Conservation (phyloP, 2,888 invertebrate species). For the Mechanitis messenoides region DNA sequence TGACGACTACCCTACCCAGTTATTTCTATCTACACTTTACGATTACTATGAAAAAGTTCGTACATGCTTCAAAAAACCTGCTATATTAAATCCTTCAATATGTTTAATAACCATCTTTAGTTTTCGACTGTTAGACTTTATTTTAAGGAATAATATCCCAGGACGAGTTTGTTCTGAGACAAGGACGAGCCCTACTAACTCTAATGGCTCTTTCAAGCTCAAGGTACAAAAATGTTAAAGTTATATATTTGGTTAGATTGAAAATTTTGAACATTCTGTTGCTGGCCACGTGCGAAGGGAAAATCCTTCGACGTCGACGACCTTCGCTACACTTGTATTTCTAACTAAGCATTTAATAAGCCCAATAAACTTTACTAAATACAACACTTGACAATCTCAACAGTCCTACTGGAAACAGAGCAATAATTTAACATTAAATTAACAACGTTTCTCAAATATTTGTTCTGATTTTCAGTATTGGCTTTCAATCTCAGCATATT, state of each 20-base stretch:
- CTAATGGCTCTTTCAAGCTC: conserved; percentile 1
- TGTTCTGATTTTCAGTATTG: not conserved
- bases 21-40: conserved; percentile 58
- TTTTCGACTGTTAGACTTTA: conserved; percentile 1
- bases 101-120: conserved; percentile 4
- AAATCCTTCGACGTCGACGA: conserved; percentile 56
- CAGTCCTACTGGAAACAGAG: conserved; percentile 17
- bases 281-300: conserved; percentile 48
- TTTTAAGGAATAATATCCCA: conserved; percentile 2
- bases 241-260: not conserved
- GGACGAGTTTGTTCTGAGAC: conserved; percentile 3
- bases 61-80: conserved; percentile 47
- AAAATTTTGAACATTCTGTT: not conserved
- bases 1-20: conserved; percentile 60
- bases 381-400: conserved; percentile 3
- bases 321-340: conserved; percentile 21
- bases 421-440: conserved; percentile 20
- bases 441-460: conserved; percentile 19
- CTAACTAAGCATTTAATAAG: conserved; percentile 18
- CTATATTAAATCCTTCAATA: conserved; percentile 6
- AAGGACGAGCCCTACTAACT: conserved; percentile 2
- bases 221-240: conserved; percentile 6
- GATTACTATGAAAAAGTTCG: conserved; percentile 47
- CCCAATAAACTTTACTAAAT: conserved; percentile 13
- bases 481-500: not conserved